Evolutionary conservation across 2,888 invertebrate genomes (phyloP).

Genomic region (Euphydryas editha): DNA sequence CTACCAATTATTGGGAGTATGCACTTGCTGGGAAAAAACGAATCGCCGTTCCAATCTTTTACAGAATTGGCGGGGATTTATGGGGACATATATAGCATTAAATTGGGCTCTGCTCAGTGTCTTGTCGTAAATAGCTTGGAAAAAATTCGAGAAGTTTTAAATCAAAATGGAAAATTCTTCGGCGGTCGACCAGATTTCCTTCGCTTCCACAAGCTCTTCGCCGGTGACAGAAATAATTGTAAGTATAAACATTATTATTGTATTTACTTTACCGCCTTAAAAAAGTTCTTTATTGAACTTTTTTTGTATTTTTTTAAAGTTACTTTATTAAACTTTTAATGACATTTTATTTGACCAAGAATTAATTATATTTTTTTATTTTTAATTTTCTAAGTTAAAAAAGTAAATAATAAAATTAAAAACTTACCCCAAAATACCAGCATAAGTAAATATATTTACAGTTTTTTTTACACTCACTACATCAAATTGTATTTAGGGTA

Average conservation of each 20-base stretch:
- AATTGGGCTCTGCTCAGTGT: constrained; percentile 87
- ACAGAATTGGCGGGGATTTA: constrained; percentile 87
- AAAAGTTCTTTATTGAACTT: background rate
- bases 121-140: constrained; percentile 89
- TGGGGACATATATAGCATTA: constrained; percentile 89
- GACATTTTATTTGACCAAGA: no score
- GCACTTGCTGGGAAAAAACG: constrained; percentile 85
- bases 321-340: no score
- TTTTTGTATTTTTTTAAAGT: no score
- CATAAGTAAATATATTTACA: no score
- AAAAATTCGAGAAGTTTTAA: constrained; percentile 89
- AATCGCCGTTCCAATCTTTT: constrained; percentile 89
- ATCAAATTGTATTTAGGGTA: no score
- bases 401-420: no score
- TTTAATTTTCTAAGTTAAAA: no score
- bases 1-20: constrained; percentile 88
- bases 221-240: constrained; percentile 94
- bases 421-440: no score
- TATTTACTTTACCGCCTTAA: background rate
- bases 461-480: no score
- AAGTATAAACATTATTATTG: constrained; percentile 74
- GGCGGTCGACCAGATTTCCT: constrained; percentile 92
- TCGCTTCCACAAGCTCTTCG: constrained; percentile 91
- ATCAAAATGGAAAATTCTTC: constrained; percentile 91
- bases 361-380: no score